Conservation (phyloP, 2,113 vertebrate species). For the Petromus typicus region DNA sequence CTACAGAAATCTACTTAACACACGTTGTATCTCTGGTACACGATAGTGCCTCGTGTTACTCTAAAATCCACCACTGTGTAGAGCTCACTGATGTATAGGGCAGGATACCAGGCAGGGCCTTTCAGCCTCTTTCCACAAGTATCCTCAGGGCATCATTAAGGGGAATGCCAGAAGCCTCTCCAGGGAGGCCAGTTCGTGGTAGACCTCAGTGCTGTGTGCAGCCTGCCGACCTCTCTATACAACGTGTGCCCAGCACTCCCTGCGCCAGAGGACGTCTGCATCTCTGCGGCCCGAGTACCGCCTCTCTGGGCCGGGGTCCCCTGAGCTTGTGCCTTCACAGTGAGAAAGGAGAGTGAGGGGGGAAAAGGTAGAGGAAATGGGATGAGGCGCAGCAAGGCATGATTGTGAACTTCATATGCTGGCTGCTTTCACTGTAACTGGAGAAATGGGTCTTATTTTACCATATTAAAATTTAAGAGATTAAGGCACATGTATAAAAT, state of each 20-base stretch:
- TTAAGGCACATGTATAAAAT: background rate
- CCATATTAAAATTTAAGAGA: background rate
- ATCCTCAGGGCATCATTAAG: background rate
- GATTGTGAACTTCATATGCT: background rate
- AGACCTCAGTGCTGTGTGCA: background rate
- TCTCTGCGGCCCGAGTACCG: background rate
- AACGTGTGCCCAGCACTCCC: background rate
- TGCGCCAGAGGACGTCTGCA: background rate
- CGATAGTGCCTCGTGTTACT: too few species aligned
- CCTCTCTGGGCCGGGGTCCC: background rate
- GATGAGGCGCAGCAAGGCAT: background rate
- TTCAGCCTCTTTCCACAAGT: background rate
- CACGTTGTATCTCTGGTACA: background rate
- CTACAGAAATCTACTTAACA: background rate
- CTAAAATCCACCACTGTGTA: background rate
- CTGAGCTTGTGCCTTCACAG: background rate
- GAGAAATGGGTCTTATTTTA: background rate
- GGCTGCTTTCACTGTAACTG: background rate
- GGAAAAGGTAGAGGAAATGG: background rate
- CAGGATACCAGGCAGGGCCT: background rate
- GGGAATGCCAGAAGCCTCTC: background rate
- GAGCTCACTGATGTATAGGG: background rate
- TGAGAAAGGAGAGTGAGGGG: background rate
- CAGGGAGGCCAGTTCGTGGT: background rate
- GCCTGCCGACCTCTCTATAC: background rate